These are phyloP conservation scores for Campylomormyrus tamandua DNA, from an alignment of 2,113 vertebrate genomes.

Conservation along the genomic window DNA sequence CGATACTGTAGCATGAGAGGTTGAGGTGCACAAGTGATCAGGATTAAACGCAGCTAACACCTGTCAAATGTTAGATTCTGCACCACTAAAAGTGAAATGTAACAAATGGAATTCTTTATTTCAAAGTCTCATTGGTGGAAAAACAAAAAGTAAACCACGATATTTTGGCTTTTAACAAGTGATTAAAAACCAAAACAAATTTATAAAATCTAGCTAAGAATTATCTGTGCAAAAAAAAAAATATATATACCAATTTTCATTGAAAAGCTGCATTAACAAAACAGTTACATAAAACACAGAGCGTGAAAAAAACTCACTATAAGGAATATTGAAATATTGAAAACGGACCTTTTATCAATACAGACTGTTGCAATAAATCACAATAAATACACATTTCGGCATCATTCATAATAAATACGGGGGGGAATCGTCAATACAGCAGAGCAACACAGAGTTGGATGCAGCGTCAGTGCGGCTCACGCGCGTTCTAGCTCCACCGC, in stretches of 20 bases:
- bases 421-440: conserved; percentile 73
- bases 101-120: conserved; percentile 40
- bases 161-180: conserved; percentile 42
- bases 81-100: not conserved
- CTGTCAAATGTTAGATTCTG: not conserved
- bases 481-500: conserved; percentile 31
- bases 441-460: conserved; percentile 68
- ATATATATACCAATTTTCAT: conserved; percentile 41
- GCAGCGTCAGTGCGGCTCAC: conserved; percentile 54
- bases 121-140: conserved; percentile 48
- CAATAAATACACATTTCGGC: conserved; percentile 95
- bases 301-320: conserved; percentile 76
- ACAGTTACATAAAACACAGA: conserved; percentile 73
- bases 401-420: conserved; percentile 93
- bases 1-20: not conserved
- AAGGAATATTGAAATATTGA: conserved; percentile 59
- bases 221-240: conserved; percentile 54
- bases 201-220: conserved; percentile 28
- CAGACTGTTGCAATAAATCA: conserved; percentile 88
- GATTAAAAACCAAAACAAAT: conserved; percentile 45
- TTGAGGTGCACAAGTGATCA: not conserved
- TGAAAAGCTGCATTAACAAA: conserved; percentile 62
- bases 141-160: conserved; percentile 34
- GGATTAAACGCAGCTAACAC: not conserved
- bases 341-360: conserved; percentile 70